Evolutionary conservation across 2,113 vertebrate species (phyloP), one percentile per base, ranked within the genome.

Genomic region (Cephalopterus ornatus): DNA sequence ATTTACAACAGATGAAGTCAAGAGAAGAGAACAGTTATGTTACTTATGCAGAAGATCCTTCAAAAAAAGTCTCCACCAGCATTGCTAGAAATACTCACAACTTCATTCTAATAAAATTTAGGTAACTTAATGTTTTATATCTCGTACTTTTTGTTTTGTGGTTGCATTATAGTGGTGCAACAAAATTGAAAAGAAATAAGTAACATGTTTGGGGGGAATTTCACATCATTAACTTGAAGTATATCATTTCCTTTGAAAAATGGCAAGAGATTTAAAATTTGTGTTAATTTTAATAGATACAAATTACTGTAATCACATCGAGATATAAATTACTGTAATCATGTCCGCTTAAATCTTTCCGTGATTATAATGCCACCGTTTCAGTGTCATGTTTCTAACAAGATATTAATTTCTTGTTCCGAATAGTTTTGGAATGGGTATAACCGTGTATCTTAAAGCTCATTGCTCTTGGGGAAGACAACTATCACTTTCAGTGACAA

Each of bases 281-380:
- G 28, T 68, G 47, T 88, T 90, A 96, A 92, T 95, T 90, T 77
- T 91, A 96, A 94, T 95, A 96, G 79, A 63, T 52, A 80, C 47
- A 80, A 92, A 95, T 95, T 88, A 68, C 75, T 76, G 87, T 85
- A 95, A 94, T 96, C 89, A 94, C 65, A 75, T 73, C 5, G 4
- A 78, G 91, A 72, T 81, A 84, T 41, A 92, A 97, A 96, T 96
- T 68, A 92, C 95, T 84, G 44, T 93, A 90, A 94, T 95, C 72
- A 62, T 61, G 94, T 93, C 88, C 42, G 12, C 65, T 92, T 58
- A 73, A 92, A 84, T 87, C 58, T 81, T 50, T 12, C 86, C 16
- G 50, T 95, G 88, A 95, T 88, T 92, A 50, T 77, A 92, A 89
- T 79, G 52, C 71, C 59, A 74, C 92, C 61, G 30, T 74, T 88